Evolutionary conservation across 2,113 vertebrate genomes (phyloP).

Genomic region (Oryzias woworae): DNA sequence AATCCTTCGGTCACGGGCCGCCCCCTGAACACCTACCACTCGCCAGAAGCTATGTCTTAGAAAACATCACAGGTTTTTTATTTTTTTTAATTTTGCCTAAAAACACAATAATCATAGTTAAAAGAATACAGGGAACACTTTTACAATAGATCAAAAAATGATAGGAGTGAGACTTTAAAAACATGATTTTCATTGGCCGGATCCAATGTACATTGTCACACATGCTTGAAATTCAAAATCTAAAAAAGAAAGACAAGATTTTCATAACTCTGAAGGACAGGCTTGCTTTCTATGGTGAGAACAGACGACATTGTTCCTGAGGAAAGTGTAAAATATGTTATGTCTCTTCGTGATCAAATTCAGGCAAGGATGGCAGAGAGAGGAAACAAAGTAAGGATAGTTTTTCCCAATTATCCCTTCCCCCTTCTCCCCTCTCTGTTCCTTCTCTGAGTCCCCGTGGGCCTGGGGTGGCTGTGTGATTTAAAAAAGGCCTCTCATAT

Average conservation of each 20-base stretch:
- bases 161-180: too few species aligned
- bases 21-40: too few species aligned
- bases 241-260: constrained; percentile 15
- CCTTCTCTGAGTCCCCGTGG: constrained; percentile 59
- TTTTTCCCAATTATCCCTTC: constrained; percentile 53
- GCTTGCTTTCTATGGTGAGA: not conserved
- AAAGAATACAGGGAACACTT: too few species aligned
- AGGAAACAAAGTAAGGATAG: constrained; percentile 55
- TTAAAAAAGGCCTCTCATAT: constrained; percentile 75
- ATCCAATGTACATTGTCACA: too few species aligned
- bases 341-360: constrained; percentile 26
- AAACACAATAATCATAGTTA: too few species aligned
- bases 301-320: constrained; percentile 2
- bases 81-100: too few species aligned
- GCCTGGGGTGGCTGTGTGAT: constrained; percentile 66
- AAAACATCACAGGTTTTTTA: too few species aligned
- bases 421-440: constrained; percentile 18
- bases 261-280: constrained; percentile 11
- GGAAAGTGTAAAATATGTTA: constrained; percentile 27
- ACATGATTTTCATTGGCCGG: too few species aligned
- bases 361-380: constrained; percentile 15
- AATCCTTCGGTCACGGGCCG: too few species aligned
- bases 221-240: too few species aligned
- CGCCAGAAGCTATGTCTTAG: too few species aligned
- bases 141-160: too few species aligned